Evolutionary conservation across 2,797 vertebrate species (phyloP), one percentile per base, ranked within the genome.

Genomic region (Dromococcyx pavoninus): DNA sequence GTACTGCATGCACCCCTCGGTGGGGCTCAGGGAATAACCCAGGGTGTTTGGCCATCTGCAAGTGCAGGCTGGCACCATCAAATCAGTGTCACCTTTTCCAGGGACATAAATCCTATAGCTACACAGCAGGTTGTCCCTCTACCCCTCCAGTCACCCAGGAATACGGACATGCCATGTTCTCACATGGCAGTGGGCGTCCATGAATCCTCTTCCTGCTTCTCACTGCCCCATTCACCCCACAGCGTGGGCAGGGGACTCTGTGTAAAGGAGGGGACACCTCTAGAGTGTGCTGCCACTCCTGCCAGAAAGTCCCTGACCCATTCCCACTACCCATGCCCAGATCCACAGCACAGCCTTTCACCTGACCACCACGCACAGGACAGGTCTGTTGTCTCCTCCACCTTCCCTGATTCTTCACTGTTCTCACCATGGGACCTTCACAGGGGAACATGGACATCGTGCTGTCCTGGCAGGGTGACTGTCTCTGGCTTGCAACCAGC

Each of bases 341-440:
- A 12, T 44, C 35, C 25, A 15, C 27, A 43, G 60, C 76, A 39
- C 44, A 57, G 30, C 18, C 28, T 50, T 75, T 82, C 81, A 17
- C 39, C 17, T 0, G 0, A 39, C 15, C 48, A 71, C 39, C 57
- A 23, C 0, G 0, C 18, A 44, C 16, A 33, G 30, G 25, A 44
- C 62, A 24, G 30, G 3, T 17, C 24, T 32, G 6, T 2, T 4
- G 19, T 53, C 22, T 25, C 8, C 16, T 74, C 39, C 53, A 33
- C 13, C 6, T 5, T 54, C 30, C 60, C 46, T 1, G 1, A 24
- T 35, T 48, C 30, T 9, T n/a, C n/a, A n/a, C n/a, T n/a, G n/a
- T n/a, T n/a, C 54, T 51, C 48, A 43, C n/a, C 5, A 4, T 32
- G 35, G 50, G 28, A 30, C 32, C 33, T 7, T 44, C 2, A 1